Evolutionary conservation across 2,113 vertebrate species (phyloP).

Genomic region (Lepisosteus oculatus): DNA sequence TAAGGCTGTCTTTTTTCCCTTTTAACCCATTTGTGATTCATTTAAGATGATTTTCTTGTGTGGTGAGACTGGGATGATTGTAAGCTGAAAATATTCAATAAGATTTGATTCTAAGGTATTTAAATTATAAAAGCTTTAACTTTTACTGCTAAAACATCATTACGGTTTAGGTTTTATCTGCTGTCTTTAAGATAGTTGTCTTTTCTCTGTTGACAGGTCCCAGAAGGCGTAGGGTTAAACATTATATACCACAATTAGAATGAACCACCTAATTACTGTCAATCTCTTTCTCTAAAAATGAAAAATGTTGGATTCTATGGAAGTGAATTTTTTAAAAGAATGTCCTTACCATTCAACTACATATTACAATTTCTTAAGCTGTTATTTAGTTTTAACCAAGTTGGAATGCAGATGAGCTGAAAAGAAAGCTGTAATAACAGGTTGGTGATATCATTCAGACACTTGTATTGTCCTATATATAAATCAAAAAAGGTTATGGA

Average conservation of each 20-base stretch:
- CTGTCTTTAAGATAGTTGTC: too few relatives aligned
- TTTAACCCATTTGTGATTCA: too few relatives aligned
- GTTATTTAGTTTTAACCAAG: neutral
- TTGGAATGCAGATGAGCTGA: neutral
- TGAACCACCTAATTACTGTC: slow-evolving; percentile 32
- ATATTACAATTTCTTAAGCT: slow-evolving; percentile 2
- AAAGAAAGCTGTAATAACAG: slow-evolving; percentile 2
- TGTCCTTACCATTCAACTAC: neutral
- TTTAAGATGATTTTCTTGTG: too few relatives aligned
- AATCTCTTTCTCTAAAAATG: slow-evolving; percentile 20
- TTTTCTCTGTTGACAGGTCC: neutral
- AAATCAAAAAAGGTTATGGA: neutral
- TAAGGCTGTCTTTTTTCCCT: too few relatives aligned
- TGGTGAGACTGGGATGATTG: too few relatives aligned
- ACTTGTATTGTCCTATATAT: neutral
- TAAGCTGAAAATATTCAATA: too few relatives aligned
- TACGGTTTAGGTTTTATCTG: too few relatives aligned
- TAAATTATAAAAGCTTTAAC: too few relatives aligned
- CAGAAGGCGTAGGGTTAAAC: slow-evolving; percentile 42
- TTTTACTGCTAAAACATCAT: too few relatives aligned
- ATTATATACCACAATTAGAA: slow-evolving; percentile 43
- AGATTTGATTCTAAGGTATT: too few relatives aligned
- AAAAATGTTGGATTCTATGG: neutral
- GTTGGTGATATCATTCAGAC: neutral
- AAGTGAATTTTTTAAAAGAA: neutral